Evolutionary conservation across 2,113 vertebrate genomes (phyloP).

Genomic region (Hipposideros armiger): DNA sequence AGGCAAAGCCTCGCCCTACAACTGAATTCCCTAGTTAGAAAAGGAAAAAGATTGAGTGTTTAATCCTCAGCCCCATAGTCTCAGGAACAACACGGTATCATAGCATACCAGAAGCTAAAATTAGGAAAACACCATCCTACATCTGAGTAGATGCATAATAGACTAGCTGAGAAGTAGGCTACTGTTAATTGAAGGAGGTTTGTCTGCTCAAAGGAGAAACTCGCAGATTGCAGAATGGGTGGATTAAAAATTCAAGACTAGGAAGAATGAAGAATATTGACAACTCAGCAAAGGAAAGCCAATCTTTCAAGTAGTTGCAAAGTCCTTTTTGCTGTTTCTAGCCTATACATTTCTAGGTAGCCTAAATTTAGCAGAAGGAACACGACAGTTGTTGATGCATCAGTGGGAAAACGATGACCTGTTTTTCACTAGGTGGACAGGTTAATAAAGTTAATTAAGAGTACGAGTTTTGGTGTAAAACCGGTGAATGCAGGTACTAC

Average conservation of each 20-base stretch:
- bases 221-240: background rate
- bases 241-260: slow-evolving; percentile 38
- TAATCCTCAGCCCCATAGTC: background rate
- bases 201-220: background rate
- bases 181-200: background rate
- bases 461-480: slow-evolving; percentile 1
- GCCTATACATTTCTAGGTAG: background rate
- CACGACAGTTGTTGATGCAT: background rate
- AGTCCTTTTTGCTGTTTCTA: background rate
- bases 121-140: background rate
- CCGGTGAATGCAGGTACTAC: background rate
- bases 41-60: background rate
- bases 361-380: slow-evolving; percentile 46
- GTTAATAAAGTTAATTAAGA: background rate
- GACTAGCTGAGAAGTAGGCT: background rate
- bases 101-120: background rate
- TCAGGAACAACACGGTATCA: background rate
- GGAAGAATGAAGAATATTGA: slow-evolving; percentile 41
- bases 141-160: background rate
- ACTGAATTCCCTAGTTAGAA: background rate
- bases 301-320: background rate
- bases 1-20: background rate
- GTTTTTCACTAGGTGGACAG: background rate
- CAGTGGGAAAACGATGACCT: background rate
- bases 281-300: background rate